Conservation (phyloP, 1,140 invertebrate species). For the Pomacea maculata region DNA sequence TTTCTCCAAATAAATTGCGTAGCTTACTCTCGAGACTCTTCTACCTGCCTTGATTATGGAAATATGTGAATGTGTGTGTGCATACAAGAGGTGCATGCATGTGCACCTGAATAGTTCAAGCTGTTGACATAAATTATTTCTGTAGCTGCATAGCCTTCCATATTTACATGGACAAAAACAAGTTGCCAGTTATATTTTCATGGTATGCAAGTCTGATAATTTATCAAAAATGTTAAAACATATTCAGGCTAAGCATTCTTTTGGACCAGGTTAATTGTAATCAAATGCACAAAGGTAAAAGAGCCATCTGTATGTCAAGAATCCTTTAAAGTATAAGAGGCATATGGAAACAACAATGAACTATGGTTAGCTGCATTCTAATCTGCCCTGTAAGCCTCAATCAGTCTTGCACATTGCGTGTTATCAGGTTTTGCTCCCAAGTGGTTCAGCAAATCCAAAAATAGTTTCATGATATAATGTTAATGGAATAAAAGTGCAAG, state of each 20-base stretch:
- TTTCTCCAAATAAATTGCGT: too few species aligned
- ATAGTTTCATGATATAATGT: too few species aligned
- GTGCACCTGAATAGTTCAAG: not conserved
- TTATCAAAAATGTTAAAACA: not conserved
- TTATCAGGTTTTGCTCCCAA: too few species aligned
- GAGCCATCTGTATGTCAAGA: too few species aligned
- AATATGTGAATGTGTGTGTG: slow-evolving; percentile 8
- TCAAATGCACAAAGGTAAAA: too few species aligned
- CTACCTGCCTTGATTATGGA: too few species aligned
- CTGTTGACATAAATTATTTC: not conserved
- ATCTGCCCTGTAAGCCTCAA: not conserved
- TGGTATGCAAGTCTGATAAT: not conserved
- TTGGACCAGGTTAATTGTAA: too few species aligned
- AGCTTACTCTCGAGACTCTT: too few species aligned
- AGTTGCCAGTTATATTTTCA: not conserved
- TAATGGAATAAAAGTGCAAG: too few species aligned
- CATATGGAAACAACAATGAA: too few species aligned
- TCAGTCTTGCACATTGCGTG: too few species aligned
- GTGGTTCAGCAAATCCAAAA: not conserved
- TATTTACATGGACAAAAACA: not conserved
- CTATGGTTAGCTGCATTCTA: not conserved
- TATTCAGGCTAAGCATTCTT: not conserved
- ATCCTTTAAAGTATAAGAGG: too few species aligned
- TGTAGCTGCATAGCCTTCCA: not conserved
- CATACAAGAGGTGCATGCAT: not conserved